phyloP scores from a whole-genome alignment of 2,113 vertebrate genomes.

The Atractosteus spatula region DNA sequence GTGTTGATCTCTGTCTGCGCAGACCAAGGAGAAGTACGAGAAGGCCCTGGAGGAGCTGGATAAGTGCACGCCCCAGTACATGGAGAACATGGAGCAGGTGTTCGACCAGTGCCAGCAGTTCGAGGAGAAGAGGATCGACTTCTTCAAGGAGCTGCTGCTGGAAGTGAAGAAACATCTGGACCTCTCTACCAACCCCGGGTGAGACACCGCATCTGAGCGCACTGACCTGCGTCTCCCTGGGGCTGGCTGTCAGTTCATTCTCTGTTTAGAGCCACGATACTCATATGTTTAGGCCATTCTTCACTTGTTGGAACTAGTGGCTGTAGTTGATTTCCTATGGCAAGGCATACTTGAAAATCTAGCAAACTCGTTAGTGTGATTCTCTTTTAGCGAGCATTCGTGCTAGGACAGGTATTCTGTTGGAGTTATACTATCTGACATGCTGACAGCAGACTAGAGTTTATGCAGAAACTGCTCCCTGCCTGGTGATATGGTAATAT shows the following conservation, averaged over 20 bases:
- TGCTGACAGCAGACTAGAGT: no score
- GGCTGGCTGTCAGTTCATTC: background rate
- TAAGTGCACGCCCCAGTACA: constrained; percentile 87
- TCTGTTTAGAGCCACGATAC: no score
- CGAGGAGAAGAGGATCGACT: constrained; percentile 86
- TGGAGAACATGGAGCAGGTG: constrained; percentile 98
- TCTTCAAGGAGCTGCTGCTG: constrained; percentile 85
- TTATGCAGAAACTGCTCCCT: no score
- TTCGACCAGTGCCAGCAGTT: constrained; percentile 96
- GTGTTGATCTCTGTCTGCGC: background rate
- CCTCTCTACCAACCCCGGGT: constrained; percentile 84
- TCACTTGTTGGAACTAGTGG: no score
- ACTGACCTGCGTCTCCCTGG: no score
- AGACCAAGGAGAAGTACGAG: constrained; percentile 92
- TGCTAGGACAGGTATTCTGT: background rate
- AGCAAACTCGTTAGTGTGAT: no score
- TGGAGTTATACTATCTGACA: no score
- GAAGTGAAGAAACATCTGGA: constrained; percentile 92
- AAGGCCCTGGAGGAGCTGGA: constrained; percentile 88
- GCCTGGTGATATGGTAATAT: no score
- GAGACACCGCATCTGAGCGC: constrained; percentile 21
- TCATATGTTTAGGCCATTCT: no score
- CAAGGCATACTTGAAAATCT: no score
- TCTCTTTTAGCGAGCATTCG: no score
- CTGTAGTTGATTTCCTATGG: no score